Percentiles rank a stretch among this genome's conserved stretches.
Evolutionary conservation across 2,797 vertebrate species (phyloP).

Genomic region (Melanotaenia boesemani): DNA sequence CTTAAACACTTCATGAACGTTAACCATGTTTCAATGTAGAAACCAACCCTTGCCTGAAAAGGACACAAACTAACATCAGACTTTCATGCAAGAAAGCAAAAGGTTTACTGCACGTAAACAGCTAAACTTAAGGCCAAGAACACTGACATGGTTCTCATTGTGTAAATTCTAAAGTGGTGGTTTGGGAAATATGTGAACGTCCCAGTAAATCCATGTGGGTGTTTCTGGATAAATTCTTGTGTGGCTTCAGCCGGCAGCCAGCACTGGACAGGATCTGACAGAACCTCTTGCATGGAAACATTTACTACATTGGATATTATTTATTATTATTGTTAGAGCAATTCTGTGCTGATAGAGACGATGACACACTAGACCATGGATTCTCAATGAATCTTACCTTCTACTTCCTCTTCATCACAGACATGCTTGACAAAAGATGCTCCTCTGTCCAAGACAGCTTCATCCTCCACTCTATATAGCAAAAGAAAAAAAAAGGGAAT

Average conservation of each 20-base stretch:
- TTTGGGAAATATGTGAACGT: conserved; percentile 44
- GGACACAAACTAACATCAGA: neutral
- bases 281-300: conserved; percentile 15
- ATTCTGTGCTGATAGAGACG: neutral
- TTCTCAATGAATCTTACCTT: conserved; percentile 85
- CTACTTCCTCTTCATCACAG: conserved; percentile 97
- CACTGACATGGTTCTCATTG: conserved; percentile 12
- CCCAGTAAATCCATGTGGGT: conserved; percentile 29
- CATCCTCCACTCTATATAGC: conserved; percentile 92
- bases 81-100: conserved; percentile 4
- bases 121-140: neutral
- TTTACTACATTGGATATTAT: conserved; percentile 1
- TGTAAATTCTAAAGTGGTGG: conserved; percentile 29
- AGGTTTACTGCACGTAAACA: conserved; percentile 12
- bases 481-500: neutral
- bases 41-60: conserved; percentile 5
- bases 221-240: conserved; percentile 38
- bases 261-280: conserved; percentile 23
- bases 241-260: conserved; percentile 20
- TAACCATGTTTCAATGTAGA: neutral
- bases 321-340: neutral
- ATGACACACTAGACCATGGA: neutral
- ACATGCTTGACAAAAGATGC: conserved; percentile 96
- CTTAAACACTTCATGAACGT: conserved; percentile 10
- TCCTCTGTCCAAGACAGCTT: conserved; percentile 96